Base-by-base conservation (phyloP, 2,797 vertebrate species). In the Gastrophryne carolinensis region DNA sequence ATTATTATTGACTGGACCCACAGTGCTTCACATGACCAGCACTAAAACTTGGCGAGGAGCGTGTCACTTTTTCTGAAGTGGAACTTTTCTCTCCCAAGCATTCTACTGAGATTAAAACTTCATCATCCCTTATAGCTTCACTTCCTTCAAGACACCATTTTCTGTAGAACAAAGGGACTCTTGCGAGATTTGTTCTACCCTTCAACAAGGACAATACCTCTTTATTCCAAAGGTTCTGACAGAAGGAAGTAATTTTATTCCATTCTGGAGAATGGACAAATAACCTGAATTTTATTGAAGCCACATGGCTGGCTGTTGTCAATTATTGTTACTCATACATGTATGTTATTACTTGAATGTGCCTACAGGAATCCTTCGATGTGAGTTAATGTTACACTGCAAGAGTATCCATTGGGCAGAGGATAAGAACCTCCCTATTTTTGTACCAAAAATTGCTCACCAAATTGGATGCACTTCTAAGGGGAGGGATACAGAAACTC, bases 211-310 rank as follows among this genome's bases (percentile, higher is more conserved):
- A 86, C 83, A 69, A 82, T 75, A 65, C 85, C 86, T 82, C 88
- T 83, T 85, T 88, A 83, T 86, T 81, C 75, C 23, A 83, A 89
- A 90, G 86, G 87, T 86, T 87, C 80, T 87, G 86, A 86, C 88
- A 80, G 85, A 90, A 94, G 93, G 93, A 85, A 90, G 89, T 83
- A 85, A 86, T 88, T 89, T 91, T 93, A 93, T 92, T 94, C 94
- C 94, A 97, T 98, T 99, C 96, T 87, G 95, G 91, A 95, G 96
- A 98, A 98, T 97, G 95, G 96, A 90, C 86, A 80, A 82, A 93
- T 90, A 89, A 82, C 90, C 80, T 82, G 82, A 87, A 89, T 86
- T 90, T 88, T 91, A 90, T 88, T 93, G 93, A 93, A 91, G 89
- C 94, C 95, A 94, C 93, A 89, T 88, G 86, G 88, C 93, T 93